These are phyloP conservation scores for Cephus nigrinus DNA, from an alignment of 2,888 invertebrate species.

Conservation along the genomic window DNA sequence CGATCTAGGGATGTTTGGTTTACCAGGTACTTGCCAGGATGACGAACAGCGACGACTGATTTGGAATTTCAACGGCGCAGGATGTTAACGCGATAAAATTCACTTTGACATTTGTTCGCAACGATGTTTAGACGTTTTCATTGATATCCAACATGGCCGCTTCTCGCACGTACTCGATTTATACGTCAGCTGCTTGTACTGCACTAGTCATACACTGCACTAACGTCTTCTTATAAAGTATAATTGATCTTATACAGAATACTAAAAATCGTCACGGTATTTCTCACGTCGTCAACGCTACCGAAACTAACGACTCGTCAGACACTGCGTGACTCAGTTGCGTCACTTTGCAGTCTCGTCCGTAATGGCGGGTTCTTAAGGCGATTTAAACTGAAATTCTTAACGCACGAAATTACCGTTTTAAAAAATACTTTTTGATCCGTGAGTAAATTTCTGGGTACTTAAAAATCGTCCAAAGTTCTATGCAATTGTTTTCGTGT, in stretches of 20 bases:
- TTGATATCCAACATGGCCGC: not conserved
- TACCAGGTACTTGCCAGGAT: conserved; percentile 4
- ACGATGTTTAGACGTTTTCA: conserved; percentile 1
- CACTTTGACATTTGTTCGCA: not conserved
- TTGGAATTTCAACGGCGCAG: not conserved
- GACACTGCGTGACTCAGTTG: not conserved
- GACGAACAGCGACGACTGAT: conserved; percentile 4
- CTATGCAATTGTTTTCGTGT: not conserved
- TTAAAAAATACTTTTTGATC: not conserved
- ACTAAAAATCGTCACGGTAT: not conserved
- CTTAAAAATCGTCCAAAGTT: not conserved
- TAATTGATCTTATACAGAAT: not conserved
- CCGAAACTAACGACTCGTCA: not conserved
- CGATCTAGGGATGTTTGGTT: conserved; percentile 12
- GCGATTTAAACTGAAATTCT: conserved; percentile 8
- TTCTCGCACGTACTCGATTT: not conserved
- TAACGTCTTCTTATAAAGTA: not conserved
- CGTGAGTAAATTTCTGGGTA: not conserved
- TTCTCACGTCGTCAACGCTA: not conserved
- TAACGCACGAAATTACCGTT: no score
- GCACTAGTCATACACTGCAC: not conserved
- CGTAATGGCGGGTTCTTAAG: conserved; percentile 17
- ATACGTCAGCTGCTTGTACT: not conserved
- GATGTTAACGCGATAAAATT: conserved; percentile 1
- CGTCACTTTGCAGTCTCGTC: not conserved